phyloP scores from a whole-genome alignment of 1,140 invertebrate genomes.

The Drosophila trapezifrons region DNA sequence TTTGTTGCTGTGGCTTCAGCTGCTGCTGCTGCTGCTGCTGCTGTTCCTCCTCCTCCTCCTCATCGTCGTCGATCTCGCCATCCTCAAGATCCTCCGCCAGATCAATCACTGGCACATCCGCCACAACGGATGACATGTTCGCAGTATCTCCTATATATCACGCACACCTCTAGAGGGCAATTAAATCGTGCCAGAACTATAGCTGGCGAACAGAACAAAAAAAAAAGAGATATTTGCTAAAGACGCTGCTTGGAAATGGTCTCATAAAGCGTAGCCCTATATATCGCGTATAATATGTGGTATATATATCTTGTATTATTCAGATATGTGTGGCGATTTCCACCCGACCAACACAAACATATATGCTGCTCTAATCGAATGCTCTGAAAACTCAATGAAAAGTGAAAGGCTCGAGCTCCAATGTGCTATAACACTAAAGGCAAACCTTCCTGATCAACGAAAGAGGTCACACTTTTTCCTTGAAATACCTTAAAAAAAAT shows the following conservation, averaged over 20 bases:
- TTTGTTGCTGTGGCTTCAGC: conserved; percentile 6
- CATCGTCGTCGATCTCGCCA: conserved; percentile 87
- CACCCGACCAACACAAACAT: conserved; percentile 22
- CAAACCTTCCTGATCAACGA: conserved; percentile 2
- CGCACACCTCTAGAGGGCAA: background rate
- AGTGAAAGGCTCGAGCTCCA: background rate
- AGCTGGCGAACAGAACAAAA: conserved; percentile 1
- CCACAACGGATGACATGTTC: conserved; percentile 47
- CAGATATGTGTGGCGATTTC: conserved; percentile 3
- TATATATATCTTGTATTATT: conserved; percentile 11
- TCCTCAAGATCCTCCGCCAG: conserved; percentile 86
- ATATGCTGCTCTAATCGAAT: background rate
- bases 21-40: conserved; percentile 7
- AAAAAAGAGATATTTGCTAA: conserved; percentile 3
- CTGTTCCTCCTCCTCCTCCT: conserved; percentile 83
- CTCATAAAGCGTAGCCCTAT: conserved; percentile 10
- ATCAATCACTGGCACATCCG: conserved; percentile 53
- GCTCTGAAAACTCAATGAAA: conserved; percentile 22
- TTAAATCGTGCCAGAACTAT: background rate
- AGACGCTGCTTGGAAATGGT: conserved; percentile 8
- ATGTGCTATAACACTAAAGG: conserved; percentile 9
- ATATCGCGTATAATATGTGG: background rate
- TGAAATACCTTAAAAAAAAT: background rate
- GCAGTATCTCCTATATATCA: background rate
- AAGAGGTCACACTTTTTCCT: background rate